Base-by-base conservation (phyloP, 1,140 invertebrate genomes). In the Ceratitis capitata region DNA sequence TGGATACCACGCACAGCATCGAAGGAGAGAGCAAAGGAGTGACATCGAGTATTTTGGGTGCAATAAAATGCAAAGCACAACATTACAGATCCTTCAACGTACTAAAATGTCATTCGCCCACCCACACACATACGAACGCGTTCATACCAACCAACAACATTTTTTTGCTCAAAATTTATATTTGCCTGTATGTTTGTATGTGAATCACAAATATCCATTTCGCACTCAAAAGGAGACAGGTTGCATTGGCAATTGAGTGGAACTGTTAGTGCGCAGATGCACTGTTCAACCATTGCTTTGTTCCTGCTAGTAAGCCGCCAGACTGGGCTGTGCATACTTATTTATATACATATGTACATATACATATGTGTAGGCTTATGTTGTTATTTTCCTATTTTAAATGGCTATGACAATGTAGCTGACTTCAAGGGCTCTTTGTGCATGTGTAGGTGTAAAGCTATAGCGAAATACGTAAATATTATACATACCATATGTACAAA, bases 201-300 rank as follows among this genome's bases (percentile, higher is more conserved):
- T 35, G 4, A 4, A 12, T 12, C 23, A 32, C 61, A 6, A 23
- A 32, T n/a, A 16, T 45, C 39, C 32, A 39, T 23, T 78, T 78
- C 23, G 19, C 39, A 78, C 69, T 78, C 69, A 45, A 45, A 45
- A 23, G 69, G n/a, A 78, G 69, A 78, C 69, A 78, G 69, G 69
- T 78, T 78, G 39, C 16, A 6, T 7, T 78, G 39, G n/a, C 69
- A 78, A 78, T 45, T 45, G 69, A 78, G 69, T 78, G 69, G n/a
- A 45, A 45, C 23, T 23, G 69, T 6, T 78, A 23, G 6, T 78
- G 69, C 69, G 69, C 69, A 42, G 39, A 78, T 39, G 69, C 69
- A 78, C 16, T 78, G 69, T 26, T n/a, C 19, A 45, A 39, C 69
- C 39, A 45, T 45, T 78, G 42, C 39, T n/a, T 26, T 35, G 69